Evolutionary conservation across 2,888 invertebrate species (phyloP).

Genomic region (Biston betularia): DNA sequence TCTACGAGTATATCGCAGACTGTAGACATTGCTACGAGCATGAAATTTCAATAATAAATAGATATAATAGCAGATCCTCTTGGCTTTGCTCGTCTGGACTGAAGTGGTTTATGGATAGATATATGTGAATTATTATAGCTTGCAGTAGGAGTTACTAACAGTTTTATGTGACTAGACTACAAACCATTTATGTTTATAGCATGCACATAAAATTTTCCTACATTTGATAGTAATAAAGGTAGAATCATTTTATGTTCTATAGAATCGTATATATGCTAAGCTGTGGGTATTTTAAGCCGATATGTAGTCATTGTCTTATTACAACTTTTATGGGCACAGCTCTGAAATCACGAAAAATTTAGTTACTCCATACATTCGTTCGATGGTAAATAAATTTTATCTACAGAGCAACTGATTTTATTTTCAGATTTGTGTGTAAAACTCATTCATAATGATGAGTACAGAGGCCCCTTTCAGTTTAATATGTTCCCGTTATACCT

Average conservation of each 20-base stretch:
- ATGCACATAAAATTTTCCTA: neutral
- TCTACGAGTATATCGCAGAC: constrained; percentile 9
- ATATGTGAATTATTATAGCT: constrained; percentile 4
- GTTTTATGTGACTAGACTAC: neutral
- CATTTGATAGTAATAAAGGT: neutral
- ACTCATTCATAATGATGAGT: too few species aligned
- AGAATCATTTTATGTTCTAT: neutral
- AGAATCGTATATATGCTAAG: too few species aligned
- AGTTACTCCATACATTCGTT: too few species aligned
- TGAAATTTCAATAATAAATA: constrained; percentile 10
- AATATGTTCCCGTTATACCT: too few species aligned
- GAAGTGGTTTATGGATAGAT: neutral
- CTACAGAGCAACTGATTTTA: too few species aligned
- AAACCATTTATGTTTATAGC: neutral
- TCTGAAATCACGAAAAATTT: too few species aligned
- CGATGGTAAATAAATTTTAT: too few species aligned
- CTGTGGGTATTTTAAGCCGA: too few species aligned
- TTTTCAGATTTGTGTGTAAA: too few species aligned
- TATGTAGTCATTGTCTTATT: too few species aligned
- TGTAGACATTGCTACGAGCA: constrained; percentile 25
- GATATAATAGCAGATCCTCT: neutral
- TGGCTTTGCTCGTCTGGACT: constrained; percentile 1
- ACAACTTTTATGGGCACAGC: too few species aligned
- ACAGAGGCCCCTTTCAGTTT: too few species aligned
- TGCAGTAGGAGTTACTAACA: neutral